Evolutionary conservation across 2,113 vertebrate genomes (phyloP).

Genomic region (Prionailurus viverrinus): DNA sequence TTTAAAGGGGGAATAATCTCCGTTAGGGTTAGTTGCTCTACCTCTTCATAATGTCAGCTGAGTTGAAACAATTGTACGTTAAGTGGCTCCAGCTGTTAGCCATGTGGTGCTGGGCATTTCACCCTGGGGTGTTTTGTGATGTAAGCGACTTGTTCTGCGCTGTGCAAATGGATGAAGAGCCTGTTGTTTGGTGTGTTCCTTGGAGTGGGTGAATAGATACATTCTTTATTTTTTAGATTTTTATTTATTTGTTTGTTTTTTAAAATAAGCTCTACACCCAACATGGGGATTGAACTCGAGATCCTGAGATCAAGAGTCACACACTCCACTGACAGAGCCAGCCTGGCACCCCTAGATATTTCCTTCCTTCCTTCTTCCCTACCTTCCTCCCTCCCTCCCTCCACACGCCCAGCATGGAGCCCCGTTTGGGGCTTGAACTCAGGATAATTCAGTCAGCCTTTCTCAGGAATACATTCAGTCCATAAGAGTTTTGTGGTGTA

Average conservation of each 20-base stretch:
- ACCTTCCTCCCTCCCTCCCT: no score
- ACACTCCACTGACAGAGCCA: neutral
- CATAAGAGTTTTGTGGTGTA: neutral
- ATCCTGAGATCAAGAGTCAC: neutral
- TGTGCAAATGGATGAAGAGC: neutral
- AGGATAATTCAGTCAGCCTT: neutral
- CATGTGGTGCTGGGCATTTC: neutral
- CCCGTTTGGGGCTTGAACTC: no score
- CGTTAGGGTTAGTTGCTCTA: neutral
- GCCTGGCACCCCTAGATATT: neutral
- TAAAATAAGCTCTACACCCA: neutral
- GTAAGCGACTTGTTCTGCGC: neutral
- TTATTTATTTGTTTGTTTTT: neutral
- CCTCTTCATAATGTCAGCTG: neutral
- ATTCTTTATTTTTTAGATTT: neutral
- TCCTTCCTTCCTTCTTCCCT: no score
- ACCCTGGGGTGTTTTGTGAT: constrained; percentile 14
- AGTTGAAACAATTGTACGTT: neutral
- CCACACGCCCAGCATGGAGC: no score
- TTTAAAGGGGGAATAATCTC: neutral
- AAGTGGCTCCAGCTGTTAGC: constrained; percentile 68
- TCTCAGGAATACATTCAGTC: neutral
- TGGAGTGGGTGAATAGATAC: neutral
- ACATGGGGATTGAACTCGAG: neutral
- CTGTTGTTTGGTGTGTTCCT: neutral